Conservation (phyloP, 2,888 invertebrate genomes). For the Tuberolachnus salignus region DNA sequence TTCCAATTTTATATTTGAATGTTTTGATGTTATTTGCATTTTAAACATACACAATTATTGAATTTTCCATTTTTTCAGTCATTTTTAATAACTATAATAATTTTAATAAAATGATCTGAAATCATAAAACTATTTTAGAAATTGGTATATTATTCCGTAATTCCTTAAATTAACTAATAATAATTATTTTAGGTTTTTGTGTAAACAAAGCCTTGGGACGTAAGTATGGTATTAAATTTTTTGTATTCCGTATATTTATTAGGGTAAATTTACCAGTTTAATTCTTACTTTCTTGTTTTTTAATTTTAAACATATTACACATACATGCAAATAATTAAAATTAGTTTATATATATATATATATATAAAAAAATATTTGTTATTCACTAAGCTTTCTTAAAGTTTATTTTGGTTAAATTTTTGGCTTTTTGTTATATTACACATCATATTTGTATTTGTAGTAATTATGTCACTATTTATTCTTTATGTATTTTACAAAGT, state of each 20-base stretch:
- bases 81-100: not conserved
- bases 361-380: not conserved
- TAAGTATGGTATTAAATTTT: constrained; percentile 10
- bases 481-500: not conserved
- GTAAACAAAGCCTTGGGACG: constrained; percentile 5
- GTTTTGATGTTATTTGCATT: constrained; percentile 1
- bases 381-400: not conserved
- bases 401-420: not conserved
- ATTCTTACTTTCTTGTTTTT: not conserved
- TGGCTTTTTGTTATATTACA: not conserved
- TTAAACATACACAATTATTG: not conserved
- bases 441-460: not conserved
- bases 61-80: constrained; percentile 29
- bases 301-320: not conserved
- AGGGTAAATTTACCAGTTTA: not conserved
- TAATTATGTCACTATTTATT: not conserved
- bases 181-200: constrained; percentile 31
- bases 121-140: constrained; percentile 8
- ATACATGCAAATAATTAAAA: not conserved
- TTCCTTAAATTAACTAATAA: not conserved
- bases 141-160: not conserved
- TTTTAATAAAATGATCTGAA: constrained; percentile 37
- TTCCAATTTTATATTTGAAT: constrained; percentile 22
- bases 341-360: too few relatives aligned
- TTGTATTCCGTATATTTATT: not conserved